phyloP scores from a whole-genome alignment of 1,140 invertebrate genomes.

The Mizuhopecten yessoensis region DNA sequence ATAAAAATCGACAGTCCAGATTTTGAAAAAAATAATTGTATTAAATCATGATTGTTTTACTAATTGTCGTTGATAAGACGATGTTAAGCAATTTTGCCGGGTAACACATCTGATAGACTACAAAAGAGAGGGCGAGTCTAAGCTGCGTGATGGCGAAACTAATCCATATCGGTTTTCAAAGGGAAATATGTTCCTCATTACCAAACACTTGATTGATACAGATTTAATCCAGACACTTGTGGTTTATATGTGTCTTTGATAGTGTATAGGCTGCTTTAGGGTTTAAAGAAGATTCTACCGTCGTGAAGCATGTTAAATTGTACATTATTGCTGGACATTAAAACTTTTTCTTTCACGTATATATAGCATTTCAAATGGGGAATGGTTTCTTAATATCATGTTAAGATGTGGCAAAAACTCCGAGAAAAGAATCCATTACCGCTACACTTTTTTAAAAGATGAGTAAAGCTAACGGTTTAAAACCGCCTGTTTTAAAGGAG shows the following conservation, averaged over 20 bases:
- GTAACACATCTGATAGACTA: background rate
- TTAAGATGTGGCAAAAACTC: no score
- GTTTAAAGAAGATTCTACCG: background rate
- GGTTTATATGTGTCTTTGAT: background rate
- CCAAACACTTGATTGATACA: background rate
- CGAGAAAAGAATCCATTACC: no score
- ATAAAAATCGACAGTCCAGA: no score
- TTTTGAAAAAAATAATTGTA: no score
- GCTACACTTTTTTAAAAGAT: no score
- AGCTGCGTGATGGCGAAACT: background rate
- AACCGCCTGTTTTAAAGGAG: background rate
- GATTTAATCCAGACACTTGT: conserved; percentile 2
- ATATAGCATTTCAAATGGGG: background rate
- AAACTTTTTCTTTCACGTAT: no score
- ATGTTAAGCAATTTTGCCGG: background rate
- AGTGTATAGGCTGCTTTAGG: background rate
- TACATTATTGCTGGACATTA: no score
- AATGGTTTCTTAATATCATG: background rate
- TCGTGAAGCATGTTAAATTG: background rate
- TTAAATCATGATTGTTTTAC: no score
- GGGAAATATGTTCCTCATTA: background rate
- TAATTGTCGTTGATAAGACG: background rate
- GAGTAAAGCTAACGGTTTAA: no score
- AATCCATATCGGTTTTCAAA: conserved; percentile 13
- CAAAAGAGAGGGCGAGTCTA: background rate